phyloP scores from a whole-genome alignment of 2,797 vertebrate species.

The Bradypodion ventrale region DNA sequence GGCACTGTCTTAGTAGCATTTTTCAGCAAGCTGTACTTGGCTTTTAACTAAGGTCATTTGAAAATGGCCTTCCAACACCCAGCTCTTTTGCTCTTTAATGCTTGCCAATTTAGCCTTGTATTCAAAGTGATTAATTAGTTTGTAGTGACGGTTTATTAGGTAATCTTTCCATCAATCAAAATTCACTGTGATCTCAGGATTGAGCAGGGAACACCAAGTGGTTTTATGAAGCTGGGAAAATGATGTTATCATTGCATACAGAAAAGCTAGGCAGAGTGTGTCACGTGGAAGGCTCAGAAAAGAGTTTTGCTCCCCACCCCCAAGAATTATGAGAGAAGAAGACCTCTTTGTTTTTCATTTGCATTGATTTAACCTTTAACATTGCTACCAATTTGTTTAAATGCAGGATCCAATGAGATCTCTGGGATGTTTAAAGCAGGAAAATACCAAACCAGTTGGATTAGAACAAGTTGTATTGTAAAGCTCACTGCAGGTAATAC shows the following conservation, averaged over 20 bases:
- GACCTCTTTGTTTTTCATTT: slow-evolving; percentile 19
- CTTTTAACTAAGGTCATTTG: slow-evolving; percentile 76
- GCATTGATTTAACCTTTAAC: slow-evolving; percentile 43
- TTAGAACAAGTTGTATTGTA: neutral
- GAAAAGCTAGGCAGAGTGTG: slow-evolving; percentile 13
- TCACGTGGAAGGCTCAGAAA: slow-evolving; percentile 31
- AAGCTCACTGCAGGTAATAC: no score
- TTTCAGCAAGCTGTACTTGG: slow-evolving; percentile 59
- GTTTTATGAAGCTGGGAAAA: slow-evolving; percentile 59
- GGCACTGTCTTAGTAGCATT: slow-evolving; percentile 44
- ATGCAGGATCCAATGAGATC: neutral
- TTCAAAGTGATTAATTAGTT: slow-evolving; percentile 80
- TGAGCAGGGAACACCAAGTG: slow-evolving; percentile 52
- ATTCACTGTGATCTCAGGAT: slow-evolving; percentile 60
- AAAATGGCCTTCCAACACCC: slow-evolving; percentile 72
- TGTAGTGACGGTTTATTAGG: slow-evolving; percentile 78
- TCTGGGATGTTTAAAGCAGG: slow-evolving; percentile 18
- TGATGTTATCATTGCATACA: slow-evolving; percentile 35
- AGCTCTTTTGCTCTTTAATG: slow-evolving; percentile 78
- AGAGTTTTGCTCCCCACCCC: neutral
- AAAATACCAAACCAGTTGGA: neutral
- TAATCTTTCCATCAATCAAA: slow-evolving; percentile 79
- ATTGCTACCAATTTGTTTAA: slow-evolving; percentile 16
- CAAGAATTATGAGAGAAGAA: slow-evolving; percentile 40
- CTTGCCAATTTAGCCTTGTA: slow-evolving; percentile 75